Base-by-base conservation (phyloP, 2,113 vertebrate species). In the Triplophysa dalaica region DNA sequence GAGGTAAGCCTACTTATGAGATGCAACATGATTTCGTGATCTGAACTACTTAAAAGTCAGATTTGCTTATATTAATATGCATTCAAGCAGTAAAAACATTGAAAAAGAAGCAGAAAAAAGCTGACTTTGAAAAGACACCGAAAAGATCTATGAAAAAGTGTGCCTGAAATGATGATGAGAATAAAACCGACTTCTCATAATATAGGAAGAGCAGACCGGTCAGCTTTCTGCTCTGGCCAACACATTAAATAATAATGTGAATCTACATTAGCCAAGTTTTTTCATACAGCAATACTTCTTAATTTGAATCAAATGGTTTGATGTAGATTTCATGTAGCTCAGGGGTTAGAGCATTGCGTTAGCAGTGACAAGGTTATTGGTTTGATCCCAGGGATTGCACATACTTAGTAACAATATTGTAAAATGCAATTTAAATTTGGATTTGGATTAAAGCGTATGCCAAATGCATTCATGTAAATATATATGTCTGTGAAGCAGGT, bases 1-100 rank as follows among this genome's bases (percentile, higher is more conserved):
- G 89, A 97, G 95, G 96, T 96, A 84, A 89, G 90, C 22, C 85
- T 83, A 2, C 74, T 83, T 80, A 56, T 83, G 38, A 63, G 13
- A n/a, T 61, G 16, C 19, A 60, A 56, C 26, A 73, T 70, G 63
- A 11, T 52, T 41, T 33, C 54, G 3, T 33, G 52, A 21, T 50
- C 21, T 62, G 77, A 48, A 63, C n/a, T 13, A 22, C 26, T 61
- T 41, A 68, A 45, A 61, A 17, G 33, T 69, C 26, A 48, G 17
- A 56, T 41, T 4, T 24, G 56, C 8, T 41, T 9, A 11, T 43
- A 70, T 70, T n/a, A 33, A 52, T 73, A 24, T 60, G 52, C n/a
- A 73, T 21, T 24, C 14, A 45, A 26, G n/a, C 12, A 14, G 67
- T 43, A 17, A 29, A 48, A 54, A 33, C 10, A 9, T 17, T 70